Evolutionary conservation across 2,113 vertebrate genomes (phyloP), one percentile per base, ranked within the genome.

Genomic region (Peucedramus taeniatus): DNA sequence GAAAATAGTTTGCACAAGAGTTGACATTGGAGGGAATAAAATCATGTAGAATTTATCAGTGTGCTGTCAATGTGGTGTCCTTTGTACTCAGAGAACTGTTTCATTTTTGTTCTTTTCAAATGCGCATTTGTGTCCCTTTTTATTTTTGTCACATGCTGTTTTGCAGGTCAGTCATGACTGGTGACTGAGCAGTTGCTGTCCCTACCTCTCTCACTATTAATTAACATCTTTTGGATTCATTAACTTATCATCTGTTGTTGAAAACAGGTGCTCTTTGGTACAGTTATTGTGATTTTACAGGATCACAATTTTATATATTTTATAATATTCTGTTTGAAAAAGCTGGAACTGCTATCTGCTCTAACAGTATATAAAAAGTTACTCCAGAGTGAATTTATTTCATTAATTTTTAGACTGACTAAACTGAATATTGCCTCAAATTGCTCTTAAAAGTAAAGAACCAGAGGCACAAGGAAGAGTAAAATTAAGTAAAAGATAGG

Each of bases 91-190:
- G 54, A 90, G 27, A 93, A 45, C 18, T 53, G 13, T 70, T 72
- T 79, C 4, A 30, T 65, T 94, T 95, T 16, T 54, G 3, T 50
- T 76, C 12, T 80, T 33, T 92, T 86, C 59, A 93, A 49, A 66
- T 30, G 33, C n/a, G 33, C 7, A 17, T 79, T 91, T 71, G 6
- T 21, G 39, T 42, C 7, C 13, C 9, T 33, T 33, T 33, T 66
- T 49, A 28, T 44, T 65, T 50, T 22, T 37, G 18, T 45, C 35
- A 40, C 11, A 14, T 1, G 1, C 27, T 0, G 0, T 64, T 91
- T 74, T 89, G 50, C 20, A 85, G 37, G n/a, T 65, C 57, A 61
- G 11, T 53, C 57, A 39, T 42, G 37, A 84, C 74, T 23, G 42
- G 24, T 42, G 70, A 69, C 57, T 77, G 30, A 80, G 21, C 8